A percentile compares a stretch with the other conserved stretches of the same genome.
Evolutionary conservation across 2,113 vertebrate genomes (phyloP).

Genomic region (Pterocles gutturalis): DNA sequence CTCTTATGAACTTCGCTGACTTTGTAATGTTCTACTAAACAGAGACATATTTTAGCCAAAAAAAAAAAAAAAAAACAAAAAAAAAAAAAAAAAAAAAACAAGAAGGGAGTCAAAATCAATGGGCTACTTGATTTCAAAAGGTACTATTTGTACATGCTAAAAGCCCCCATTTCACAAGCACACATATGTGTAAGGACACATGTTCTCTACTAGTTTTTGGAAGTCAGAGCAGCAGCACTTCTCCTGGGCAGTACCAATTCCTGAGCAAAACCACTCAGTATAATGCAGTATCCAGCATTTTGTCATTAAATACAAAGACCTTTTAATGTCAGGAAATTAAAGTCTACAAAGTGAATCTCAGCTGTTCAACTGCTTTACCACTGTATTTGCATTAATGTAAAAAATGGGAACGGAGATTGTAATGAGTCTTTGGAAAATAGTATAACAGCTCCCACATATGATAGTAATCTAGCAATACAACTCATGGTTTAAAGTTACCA

Average conservation of each 20-base stretch:
- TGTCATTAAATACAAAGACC: neutral
- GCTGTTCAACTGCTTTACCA: neutral
- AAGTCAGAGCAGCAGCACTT: neutral
- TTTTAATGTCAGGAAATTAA: slow-evolving; percentile 5
- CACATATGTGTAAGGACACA: too few relatives aligned
- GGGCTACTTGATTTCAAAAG: neutral
- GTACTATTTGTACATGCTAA: neutral
- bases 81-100: neutral
- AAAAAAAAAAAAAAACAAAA: too few relatives aligned
- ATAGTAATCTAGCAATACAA: neutral
- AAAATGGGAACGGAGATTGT: neutral
- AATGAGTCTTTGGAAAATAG: neutral
- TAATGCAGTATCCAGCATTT: rapidly evolving
- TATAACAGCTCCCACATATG: neutral
- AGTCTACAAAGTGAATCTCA: neutral
- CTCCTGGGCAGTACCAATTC: neutral
- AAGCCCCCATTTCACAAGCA: neutral
- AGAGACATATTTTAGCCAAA: neutral
- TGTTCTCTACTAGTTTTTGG: neutral
- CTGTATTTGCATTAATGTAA: neutral
- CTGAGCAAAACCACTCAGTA: neutral
- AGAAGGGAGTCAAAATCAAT: neutral
- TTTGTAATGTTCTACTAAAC: neutral
- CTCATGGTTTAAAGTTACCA: neutral
- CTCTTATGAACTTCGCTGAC: neutral